Conservation (phyloP, 2,113 vertebrate species). For the Hyperopisus bebe region DNA sequence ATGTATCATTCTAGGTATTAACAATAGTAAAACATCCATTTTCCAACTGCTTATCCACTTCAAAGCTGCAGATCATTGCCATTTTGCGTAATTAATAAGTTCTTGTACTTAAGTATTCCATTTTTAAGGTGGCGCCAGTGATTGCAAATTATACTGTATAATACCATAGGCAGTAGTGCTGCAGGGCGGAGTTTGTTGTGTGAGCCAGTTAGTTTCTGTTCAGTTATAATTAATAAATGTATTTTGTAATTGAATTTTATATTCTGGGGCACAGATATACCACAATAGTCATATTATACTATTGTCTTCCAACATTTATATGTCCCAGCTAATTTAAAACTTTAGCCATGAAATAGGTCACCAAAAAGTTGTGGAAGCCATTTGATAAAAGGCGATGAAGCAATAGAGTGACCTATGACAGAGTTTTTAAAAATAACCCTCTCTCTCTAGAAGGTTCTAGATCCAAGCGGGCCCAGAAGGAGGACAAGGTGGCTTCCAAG, state of each 20-base stretch:
- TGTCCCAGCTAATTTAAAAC: background rate
- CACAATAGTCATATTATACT: background rate
- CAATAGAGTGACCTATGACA: background rate
- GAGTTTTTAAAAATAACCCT: background rate
- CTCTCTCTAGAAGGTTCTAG: background rate
- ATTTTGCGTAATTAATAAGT: too few relatives aligned
- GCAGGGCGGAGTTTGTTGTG: background rate
- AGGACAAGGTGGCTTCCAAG: background rate
- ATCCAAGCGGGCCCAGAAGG: background rate
- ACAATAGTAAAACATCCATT: too few relatives aligned
- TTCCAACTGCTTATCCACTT: too few relatives aligned
- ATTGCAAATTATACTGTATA: background rate
- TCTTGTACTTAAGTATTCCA: too few relatives aligned
- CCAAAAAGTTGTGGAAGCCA: background rate
- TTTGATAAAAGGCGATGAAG: background rate
- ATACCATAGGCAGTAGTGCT: background rate
- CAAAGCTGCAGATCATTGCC: too few relatives aligned
- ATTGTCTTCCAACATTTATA: background rate
- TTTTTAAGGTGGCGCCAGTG: too few relatives aligned
- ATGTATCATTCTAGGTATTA: background rate
- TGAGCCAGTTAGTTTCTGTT: background rate
- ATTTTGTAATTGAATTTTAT: background rate
- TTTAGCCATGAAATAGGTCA: background rate
- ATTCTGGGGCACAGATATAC: background rate
- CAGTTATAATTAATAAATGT: background rate